Conservation (phyloP, 2,888 invertebrate species). For the Yponomeuta sedellus region DNA sequence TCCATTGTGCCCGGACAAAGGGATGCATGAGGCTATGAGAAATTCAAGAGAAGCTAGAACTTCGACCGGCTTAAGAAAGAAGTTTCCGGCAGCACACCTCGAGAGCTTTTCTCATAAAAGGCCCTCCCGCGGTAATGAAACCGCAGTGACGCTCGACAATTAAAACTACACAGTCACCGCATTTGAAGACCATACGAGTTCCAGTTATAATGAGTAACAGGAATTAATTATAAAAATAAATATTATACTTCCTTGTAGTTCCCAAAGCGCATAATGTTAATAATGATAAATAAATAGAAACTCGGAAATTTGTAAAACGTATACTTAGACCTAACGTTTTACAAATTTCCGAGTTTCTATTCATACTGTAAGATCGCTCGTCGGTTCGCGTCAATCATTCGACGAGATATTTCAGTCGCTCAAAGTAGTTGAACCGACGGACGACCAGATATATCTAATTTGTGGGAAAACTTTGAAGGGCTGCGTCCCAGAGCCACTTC, state of each 20-base stretch:
- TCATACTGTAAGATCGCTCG: not conserved
- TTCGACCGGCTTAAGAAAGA: conserved; percentile 55
- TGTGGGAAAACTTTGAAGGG: conserved; percentile 7
- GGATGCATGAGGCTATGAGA: conserved; percentile 51
- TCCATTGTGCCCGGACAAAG: conserved; percentile 66
- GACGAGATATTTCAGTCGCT: not conserved
- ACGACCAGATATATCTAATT: not conserved
- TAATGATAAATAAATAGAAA: no score
- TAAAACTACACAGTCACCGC: not conserved
- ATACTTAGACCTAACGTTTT: no score
- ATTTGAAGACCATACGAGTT: not conserved
- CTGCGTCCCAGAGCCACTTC: conserved; percentile 2
- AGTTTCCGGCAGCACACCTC: conserved; percentile 48
- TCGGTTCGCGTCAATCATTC: not conserved
- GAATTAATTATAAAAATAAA: not conserved
- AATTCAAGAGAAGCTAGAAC: conserved; percentile 51
- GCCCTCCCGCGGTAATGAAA: not conserved
- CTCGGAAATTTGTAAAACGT: no score
- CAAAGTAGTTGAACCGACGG: conserved; percentile 6
- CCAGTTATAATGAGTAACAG: not conserved
- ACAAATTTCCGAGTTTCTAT: not conserved
- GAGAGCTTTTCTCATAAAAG: not conserved
- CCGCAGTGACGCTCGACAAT: not conserved
- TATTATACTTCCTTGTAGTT: not conserved
- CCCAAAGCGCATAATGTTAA: not conserved